Conservation (phyloP, 1,140 invertebrate species). For the Caerostris extrusa region DNA sequence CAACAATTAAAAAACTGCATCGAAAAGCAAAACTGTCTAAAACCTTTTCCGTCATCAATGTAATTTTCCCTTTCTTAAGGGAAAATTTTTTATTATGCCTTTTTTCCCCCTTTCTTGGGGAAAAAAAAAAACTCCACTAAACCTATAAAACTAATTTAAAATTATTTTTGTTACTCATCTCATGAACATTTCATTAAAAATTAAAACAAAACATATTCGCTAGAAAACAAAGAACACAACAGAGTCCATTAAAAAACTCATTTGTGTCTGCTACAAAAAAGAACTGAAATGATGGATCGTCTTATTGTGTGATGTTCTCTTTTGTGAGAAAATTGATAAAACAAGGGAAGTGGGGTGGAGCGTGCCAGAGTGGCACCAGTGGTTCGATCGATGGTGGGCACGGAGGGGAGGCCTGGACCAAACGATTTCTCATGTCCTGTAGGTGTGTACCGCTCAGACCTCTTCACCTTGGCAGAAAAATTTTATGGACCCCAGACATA, state of each 20-base stretch:
- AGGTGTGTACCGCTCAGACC: neutral
- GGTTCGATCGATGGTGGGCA: neutral
- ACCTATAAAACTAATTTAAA: no score
- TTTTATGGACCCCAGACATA: constrained; percentile 17
- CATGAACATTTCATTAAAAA: neutral
- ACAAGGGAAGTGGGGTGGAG: neutral
- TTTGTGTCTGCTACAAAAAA: neutral
- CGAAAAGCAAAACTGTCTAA: no score
- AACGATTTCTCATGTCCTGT: constrained; percentile 39
- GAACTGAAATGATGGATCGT: neutral
- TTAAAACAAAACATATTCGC: neutral
- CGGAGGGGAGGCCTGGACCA: constrained; percentile 8
- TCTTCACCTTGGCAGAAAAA: neutral
- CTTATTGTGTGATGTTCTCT: neutral
- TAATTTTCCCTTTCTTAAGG: no score
- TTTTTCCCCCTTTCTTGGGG: no score
- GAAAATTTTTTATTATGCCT: no score
- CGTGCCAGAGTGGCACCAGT: neutral
- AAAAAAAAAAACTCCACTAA: no score
- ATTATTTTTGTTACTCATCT: no score
- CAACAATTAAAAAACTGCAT: no score
- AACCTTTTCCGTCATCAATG: no score
- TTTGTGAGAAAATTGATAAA: constrained; percentile 8
- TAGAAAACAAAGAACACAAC: neutral
- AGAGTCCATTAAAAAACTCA: neutral